These are phyloP conservation scores for Hemiscyllium ocellatum DNA, from an alignment of 2,113 vertebrate species.

Conservation along the genomic window DNA sequence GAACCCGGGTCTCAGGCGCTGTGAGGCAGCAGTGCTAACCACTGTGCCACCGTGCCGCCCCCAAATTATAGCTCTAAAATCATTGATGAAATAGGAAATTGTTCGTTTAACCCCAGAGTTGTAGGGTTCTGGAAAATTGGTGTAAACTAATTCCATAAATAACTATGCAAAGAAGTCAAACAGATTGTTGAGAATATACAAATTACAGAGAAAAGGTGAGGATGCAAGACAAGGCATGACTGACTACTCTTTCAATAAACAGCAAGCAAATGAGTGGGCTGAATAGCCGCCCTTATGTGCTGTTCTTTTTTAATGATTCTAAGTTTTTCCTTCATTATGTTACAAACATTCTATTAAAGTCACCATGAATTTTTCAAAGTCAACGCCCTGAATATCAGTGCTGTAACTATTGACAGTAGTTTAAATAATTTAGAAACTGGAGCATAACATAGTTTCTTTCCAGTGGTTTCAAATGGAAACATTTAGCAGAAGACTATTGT, in stretches of 20 bases:
- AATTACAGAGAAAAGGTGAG: background rate
- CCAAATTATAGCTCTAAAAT: too few relatives aligned
- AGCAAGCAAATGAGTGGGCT: background rate
- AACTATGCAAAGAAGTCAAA: background rate
- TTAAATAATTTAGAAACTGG: background rate
- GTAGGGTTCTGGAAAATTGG: too few relatives aligned
- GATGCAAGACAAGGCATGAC: background rate
- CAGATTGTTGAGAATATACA: background rate
- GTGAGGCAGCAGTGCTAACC: too few relatives aligned
- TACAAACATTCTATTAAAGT: background rate
- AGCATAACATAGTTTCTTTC: background rate
- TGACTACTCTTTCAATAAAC: background rate
- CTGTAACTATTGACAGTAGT: background rate
- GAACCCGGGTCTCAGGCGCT: too few relatives aligned
- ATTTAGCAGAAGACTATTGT: background rate
- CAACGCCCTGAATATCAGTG: background rate
- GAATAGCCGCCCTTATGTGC: background rate
- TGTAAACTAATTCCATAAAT: too few relatives aligned
- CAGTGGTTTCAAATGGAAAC: background rate
- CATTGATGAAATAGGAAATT: too few relatives aligned
- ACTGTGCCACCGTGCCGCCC: too few relatives aligned
- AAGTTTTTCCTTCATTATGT: background rate
- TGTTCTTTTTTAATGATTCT: background rate
- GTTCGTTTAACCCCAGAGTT: too few relatives aligned
- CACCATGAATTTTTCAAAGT: background rate